Percentiles rank a stretch among this genome's conserved stretches.
These are phyloP conservation scores for Sminthopsis crassicaudata DNA, from an alignment of 2,113 vertebrate species.

Conservation along the genomic window DNA sequence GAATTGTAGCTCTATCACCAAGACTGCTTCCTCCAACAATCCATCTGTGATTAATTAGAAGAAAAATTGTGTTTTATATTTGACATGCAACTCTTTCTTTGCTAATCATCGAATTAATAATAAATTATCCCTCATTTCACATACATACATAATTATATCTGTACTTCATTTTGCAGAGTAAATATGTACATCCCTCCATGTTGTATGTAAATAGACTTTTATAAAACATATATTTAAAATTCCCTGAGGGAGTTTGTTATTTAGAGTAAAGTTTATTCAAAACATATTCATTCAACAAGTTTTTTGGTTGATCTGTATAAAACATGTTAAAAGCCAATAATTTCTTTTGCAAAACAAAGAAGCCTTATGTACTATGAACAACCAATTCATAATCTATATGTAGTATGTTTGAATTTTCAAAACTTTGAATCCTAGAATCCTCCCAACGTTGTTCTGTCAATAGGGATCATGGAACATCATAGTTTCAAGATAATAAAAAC, in stretches of 20 bases:
- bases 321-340: slow-evolving; percentile 2
- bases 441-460: neutral
- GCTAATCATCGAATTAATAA: slow-evolving; percentile 6
- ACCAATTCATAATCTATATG: neutral
- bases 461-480: neutral
- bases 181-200: neutral
- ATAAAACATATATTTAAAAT: slow-evolving; percentile 34
- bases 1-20: neutral
- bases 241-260: neutral
- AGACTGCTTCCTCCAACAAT: slow-evolving; percentile 26
- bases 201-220: neutral
- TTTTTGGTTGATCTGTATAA: neutral
- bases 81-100: neutral
- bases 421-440: neutral
- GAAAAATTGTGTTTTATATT: slow-evolving; percentile 32
- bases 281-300: neutral
- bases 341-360: neutral
- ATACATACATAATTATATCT: neutral
- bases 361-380: slow-evolving; percentile 5
- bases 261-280: neutral
- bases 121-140: neutral
- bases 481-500: neutral
- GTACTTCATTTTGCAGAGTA: neutral
- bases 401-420: slow-evolving; percentile 31
- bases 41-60: slow-evolving; percentile 40